phyloP scores from a whole-genome alignment of 2,888 invertebrate species.

The Hypercompe scribonia region DNA sequence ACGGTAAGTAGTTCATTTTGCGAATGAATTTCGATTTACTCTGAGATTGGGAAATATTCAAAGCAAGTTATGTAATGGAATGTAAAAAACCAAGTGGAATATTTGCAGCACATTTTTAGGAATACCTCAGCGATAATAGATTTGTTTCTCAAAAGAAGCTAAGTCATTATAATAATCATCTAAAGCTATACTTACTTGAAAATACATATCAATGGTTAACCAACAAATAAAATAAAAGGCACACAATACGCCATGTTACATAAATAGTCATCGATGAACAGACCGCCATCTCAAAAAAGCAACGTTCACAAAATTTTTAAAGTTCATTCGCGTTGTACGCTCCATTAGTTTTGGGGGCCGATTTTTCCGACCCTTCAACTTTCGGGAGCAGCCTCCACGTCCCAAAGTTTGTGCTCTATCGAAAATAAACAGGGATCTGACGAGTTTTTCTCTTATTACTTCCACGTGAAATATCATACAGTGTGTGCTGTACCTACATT shows the following conservation, averaged over 20 bases:
- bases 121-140: neutral
- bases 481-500: slow-evolving; percentile 16
- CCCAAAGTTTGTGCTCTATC: slow-evolving; percentile 55
- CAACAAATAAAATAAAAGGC: neutral
- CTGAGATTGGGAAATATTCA: slow-evolving; percentile 19
- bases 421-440: slow-evolving; percentile 73
- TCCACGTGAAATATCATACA: slow-evolving; percentile 61
- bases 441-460: slow-evolving; percentile 65
- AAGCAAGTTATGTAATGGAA: neutral
- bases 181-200: no score
- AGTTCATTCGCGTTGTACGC: slow-evolving; percentile 73
- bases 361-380: slow-evolving; percentile 72
- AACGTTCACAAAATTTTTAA: slow-evolving; percentile 65
- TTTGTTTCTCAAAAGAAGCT: neutral
- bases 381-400: slow-evolving; percentile 58
- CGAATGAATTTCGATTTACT: slow-evolving; percentile 15
- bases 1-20: slow-evolving; percentile 7
- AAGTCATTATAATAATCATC: no score
- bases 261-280: slow-evolving; percentile 30
- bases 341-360: slow-evolving; percentile 75
- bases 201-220: neutral
- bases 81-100: no score
- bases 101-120: no score
- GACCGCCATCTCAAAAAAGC: slow-evolving; percentile 45
- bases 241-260: neutral